Evolutionary conservation across 2,797 vertebrate genomes (phyloP), one percentile per base, ranked within the genome.

Genomic region (Pelobates cultripes): DNA sequence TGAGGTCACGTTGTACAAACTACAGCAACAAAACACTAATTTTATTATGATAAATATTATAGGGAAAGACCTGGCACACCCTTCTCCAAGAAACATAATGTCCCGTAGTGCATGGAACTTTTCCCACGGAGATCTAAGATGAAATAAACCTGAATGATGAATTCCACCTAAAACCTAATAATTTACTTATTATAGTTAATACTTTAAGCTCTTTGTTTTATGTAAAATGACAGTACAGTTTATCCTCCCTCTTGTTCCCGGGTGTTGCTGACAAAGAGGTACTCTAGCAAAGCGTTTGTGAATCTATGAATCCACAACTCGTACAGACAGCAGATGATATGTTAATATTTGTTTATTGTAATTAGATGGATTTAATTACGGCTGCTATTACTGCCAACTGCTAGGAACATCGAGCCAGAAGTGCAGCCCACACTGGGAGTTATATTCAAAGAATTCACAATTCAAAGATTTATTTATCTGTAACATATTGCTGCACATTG

Each of bases 211-310:
- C 61, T 53, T 77, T 77, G 80, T 77, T 82, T 72, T 73, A 82
- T 82, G 75, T 68, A 77, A 53, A 8, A 81, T 81, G 80, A 72
- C 80, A 73, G 75, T 45, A 82, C 60, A 77, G 75, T 82, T 77
- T 73, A 82, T 72, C 80, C 80, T 68, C 43, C 69, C 7, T 68
- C 67, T 64, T 66, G 68, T 76, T 67, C 43, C 47, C 64, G 55
- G 75, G 74, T 77, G 80, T 67, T 9, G 4, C 12, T 82, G 80
- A 73, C 75, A 80, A 71, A 70, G 53, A 72, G 44, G 43, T 10
- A 6, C 6, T 53, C 44, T 75, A 12, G 67, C 55, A 47, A 68
- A 44, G 60, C 3, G 7, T 64, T 55, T 68, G 28, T n/a, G 43
- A 63, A 75, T 70, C 51, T 81, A 14, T 40, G n/a, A 12, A 63